Evolutionary conservation across 2,888 invertebrate species (phyloP).

Genomic region (Tethea ocularis): DNA sequence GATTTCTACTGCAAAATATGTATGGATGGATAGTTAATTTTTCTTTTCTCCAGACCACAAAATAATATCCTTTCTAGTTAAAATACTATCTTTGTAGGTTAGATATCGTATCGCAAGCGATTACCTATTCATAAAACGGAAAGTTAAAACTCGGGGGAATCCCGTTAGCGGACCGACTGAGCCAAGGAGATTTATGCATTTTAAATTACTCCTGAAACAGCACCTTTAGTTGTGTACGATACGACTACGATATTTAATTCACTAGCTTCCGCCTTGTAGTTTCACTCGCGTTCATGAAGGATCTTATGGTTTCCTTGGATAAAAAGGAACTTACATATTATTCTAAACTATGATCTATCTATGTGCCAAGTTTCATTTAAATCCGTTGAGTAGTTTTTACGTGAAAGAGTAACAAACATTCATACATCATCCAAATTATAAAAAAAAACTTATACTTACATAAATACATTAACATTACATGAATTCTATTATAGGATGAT

Average conservation of each 20-base stretch:
- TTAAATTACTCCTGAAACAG: constrained; percentile 66
- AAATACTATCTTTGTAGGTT: constrained; percentile 18
- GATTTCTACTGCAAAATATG: neutral
- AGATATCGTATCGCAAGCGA: constrained; percentile 53
- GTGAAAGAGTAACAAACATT: too few relatives aligned
- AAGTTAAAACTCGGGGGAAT: constrained; percentile 72
- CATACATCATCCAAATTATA: too few relatives aligned
- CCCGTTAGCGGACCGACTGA: constrained; percentile 67
- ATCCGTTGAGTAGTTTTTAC: too few relatives aligned
- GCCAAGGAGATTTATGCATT: constrained; percentile 78
- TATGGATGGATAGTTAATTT: too few relatives aligned
- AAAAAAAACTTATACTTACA: too few relatives aligned
- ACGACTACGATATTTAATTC: constrained; percentile 29
- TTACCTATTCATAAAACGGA: constrained; percentile 78
- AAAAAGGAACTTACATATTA: too few relatives aligned
- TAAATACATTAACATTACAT: too few relatives aligned
- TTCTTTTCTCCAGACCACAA: neutral
- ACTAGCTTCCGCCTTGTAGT: neutral
- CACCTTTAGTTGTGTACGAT: constrained; percentile 28
- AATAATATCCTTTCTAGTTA: constrained; percentile 29
- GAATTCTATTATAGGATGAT: too few relatives aligned
- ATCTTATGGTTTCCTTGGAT: too few relatives aligned
- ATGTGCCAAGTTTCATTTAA: too few relatives aligned
- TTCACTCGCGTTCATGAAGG: too few relatives aligned
- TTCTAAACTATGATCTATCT: too few relatives aligned